Base-by-base conservation (phyloP, 2,113 vertebrate genomes). In the Zapornia atra region DNA sequence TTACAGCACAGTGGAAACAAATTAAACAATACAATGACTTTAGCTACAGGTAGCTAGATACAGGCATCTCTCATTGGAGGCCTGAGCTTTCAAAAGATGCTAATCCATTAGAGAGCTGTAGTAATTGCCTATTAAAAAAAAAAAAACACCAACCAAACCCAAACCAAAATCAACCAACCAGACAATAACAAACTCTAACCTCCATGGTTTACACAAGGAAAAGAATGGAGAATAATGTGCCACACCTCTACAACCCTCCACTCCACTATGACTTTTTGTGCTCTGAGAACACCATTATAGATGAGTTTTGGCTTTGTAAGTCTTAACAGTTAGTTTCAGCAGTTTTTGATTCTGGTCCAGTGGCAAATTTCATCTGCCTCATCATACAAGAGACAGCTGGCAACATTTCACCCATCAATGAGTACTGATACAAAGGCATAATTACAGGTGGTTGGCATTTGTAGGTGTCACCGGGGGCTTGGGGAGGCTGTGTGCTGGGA, bases 371-470 rank as follows among this genome's bases (percentile, higher is more conserved):
- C 9, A 10, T 36, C 53, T 64, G n/a, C 42, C 25, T 33, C 48
- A 16, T 46, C n/a, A 26, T n/a, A 31, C 5, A 34, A 34, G 44
- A 71, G 18, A 51, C 6, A 22, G 29, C 31, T 36, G 34, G 24
- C 10, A 78, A 15, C 15, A 14, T 19, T 64, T 26, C 3, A 1
- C 9, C 26, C 31, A 22, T 6, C n/a, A 9, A 7, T 13, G 51
- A 36, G 18, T 40, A 71, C 33, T 2, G 9, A 21, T 5, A 60
- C 4, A 34, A 66, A 53, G 0, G 3, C 3, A 3, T 20, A 14
- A 36, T 15, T 26, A 25, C 20, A 59, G 29, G 33, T 40, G 12
- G 10, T 33, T 33, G 38, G 51, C 40, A 20, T 16, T 51, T 34
- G 22, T 11, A 12, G 10, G 25, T 36, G 21, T 21, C 28, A 15